These are phyloP conservation scores for Fratercula arctica DNA, from an alignment of 2,797 vertebrate species.

Conservation along the genomic window DNA sequence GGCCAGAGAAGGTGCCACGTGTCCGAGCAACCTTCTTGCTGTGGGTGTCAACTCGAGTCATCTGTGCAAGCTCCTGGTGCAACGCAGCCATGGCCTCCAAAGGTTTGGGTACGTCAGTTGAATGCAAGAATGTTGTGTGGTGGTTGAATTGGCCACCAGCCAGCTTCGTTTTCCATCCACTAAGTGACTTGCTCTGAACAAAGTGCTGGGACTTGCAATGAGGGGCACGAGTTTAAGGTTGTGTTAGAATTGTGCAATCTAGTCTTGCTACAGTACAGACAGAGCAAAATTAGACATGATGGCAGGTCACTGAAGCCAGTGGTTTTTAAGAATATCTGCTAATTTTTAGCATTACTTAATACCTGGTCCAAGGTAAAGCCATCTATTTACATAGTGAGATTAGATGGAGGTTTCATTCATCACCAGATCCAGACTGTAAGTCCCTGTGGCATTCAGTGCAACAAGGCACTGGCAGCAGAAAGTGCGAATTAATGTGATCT, in stretches of 20 bases:
- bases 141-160: not conserved
- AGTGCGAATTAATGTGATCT: not conserved
- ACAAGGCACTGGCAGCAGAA: not conserved
- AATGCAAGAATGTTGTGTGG: not conserved
- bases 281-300: not conserved
- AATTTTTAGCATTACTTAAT: not conserved
- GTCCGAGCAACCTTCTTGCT: not conserved
- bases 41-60: not conserved
- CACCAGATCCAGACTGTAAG: not conserved
- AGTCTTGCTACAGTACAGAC: not conserved
- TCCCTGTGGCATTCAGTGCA: not conserved
- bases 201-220: not conserved
- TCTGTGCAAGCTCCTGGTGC: not conserved
- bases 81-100: accelerated
- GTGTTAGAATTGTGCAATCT: not conserved
- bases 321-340: not conserved
- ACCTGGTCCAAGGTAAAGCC: not conserved
- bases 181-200: not conserved
- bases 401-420: not conserved
- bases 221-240: not conserved
- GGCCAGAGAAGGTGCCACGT: not conserved
- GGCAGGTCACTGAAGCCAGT: not conserved
- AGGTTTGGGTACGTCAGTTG: not conserved
- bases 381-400: not conserved
- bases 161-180: accelerated